Evolutionary conservation across 2,888 invertebrate species (phyloP).

Genomic region (Sabatieria punctata): DNA sequence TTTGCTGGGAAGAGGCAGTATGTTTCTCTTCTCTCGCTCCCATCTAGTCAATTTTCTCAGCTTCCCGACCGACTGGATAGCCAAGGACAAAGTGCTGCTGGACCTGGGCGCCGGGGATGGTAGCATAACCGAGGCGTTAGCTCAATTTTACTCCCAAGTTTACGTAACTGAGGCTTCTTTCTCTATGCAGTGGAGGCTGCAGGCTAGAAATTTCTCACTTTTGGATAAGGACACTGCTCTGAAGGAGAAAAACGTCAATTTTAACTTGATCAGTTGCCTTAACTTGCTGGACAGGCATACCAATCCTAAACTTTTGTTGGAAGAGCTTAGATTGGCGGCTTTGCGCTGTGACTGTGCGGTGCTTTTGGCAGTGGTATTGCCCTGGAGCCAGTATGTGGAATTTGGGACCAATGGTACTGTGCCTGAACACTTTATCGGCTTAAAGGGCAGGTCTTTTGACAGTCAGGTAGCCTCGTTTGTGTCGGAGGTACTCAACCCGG

Average conservation of each 20-base stretch:
- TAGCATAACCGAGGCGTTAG: constrained; percentile 64
- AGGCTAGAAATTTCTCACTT: constrained; percentile 57
- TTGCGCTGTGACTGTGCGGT: constrained; percentile 48
- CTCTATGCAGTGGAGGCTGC: constrained; percentile 65
- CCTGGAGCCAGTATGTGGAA: constrained; percentile 86
- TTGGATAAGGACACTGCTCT: constrained; percentile 25
- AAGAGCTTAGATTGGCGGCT: constrained; percentile 53
- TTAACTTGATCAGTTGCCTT: constrained; percentile 51
- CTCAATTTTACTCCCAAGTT: constrained; percentile 51
- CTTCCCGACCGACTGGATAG: background rate
- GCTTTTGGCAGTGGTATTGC: constrained; percentile 73
- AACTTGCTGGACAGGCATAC: constrained; percentile 87
- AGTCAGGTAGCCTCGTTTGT: constrained; percentile 58
- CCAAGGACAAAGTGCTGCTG: constrained; percentile 36
- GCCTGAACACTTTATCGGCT: constrained; percentile 27
- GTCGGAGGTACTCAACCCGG: constrained; percentile 44
- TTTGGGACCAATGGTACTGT: constrained; percentile 22
- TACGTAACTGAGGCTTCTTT: constrained; percentile 80
- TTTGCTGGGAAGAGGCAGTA: constrained; percentile 58
- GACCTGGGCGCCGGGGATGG: constrained; percentile 95
- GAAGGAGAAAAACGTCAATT: background rate
- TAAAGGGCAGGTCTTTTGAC: constrained; percentile 35
- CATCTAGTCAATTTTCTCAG: constrained; percentile 30
- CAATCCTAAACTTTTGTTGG: constrained; percentile 57
- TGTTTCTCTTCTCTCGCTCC: constrained; percentile 76